Base-by-base conservation (phyloP, 30 jellyfish, hydroid and myxozoan genomes). In the Aurelia aurita complex sp. Pacific region DNA sequence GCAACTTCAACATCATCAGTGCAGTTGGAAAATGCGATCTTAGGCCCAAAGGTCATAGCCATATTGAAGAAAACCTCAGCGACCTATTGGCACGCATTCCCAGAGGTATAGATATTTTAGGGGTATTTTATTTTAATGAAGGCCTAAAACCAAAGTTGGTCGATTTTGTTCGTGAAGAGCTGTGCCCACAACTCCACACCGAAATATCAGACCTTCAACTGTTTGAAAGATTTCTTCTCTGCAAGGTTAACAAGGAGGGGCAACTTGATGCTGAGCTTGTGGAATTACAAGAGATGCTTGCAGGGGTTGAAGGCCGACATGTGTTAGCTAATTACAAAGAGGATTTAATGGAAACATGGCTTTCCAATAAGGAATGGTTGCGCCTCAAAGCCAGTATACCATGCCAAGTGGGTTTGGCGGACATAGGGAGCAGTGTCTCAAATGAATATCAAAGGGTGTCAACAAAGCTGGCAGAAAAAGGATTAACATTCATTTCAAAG, bases 41-140 rank as follows among this genome's bases (percentile, higher is more conserved):
- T 10, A 8, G 73, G 62, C 60, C 69, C 62, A 13, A 54, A 6
- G 64, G 18, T n/a, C 23, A 36, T 5, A 53, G 29, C 16, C 52
- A 36, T 2, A 60, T 43, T 12, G 75, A 81, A 4, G 52, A 12
- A 15, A 5, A 12, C 12, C 4, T 67, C 14, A 68, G 11, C 52
- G 77, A 81, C 15, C 54, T 81, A 19, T 5, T 81, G 16, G 67
- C 15, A 10, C 54, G 60, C 57, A 19, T 81, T 23, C 90, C 90
- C 0, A 59, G 62, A 19, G 90, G 90, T 18, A 33, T 81, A 17
- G 79, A 61, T 40, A 29, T 81, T 2, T 36, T 81, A n/a, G 90
- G 90, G 14, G 32, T 69, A 1, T 81, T 19, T 54, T 77, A 33
- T 32, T 23, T 29, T 35, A 14, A 77, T 16, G 23, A 40, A 8